Conservation (phyloP, 2,888 invertebrate genomes). For the Gnatocerus cornutus region DNA sequence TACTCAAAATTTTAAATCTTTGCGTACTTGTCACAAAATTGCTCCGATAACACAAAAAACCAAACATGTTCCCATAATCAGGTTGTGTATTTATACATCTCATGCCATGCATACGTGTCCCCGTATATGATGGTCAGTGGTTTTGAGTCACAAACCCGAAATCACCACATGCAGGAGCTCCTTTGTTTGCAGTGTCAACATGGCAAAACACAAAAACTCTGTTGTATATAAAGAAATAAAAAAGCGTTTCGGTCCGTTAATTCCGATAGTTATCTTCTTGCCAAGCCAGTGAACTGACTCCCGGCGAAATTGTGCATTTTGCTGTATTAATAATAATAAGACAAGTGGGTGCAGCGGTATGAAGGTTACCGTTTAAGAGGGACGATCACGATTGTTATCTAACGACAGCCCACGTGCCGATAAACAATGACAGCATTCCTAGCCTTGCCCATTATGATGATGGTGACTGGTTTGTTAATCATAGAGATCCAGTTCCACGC, state of each 20-base stretch:
- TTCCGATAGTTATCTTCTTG: slow-evolving; percentile 22
- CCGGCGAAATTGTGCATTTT: slow-evolving; percentile 39
- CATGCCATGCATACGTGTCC: slow-evolving; percentile 51
- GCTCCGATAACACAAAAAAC: slow-evolving; percentile 21
- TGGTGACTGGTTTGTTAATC: slow-evolving; percentile 28
- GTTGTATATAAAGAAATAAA: slow-evolving; percentile 12
- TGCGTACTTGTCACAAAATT: slow-evolving; percentile 1
- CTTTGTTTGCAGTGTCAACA: slow-evolving; percentile 51
- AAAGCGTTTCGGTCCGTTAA: slow-evolving; percentile 40
- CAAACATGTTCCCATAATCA: slow-evolving; percentile 28
- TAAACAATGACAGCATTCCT: slow-evolving; percentile 49
- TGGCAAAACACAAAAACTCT: slow-evolving; percentile 11
- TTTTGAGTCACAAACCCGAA: slow-evolving; percentile 46
- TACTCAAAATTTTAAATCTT: neutral
- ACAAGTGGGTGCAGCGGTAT: slow-evolving; percentile 42
- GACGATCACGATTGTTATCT: slow-evolving; percentile 47
- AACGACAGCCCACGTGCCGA: slow-evolving; percentile 47
- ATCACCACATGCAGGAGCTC: slow-evolving; percentile 43
- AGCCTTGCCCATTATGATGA: slow-evolving; percentile 41
- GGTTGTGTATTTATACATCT: slow-evolving; percentile 43
- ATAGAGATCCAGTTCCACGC: slow-evolving; percentile 8
- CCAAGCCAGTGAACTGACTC: slow-evolving; percentile 29
- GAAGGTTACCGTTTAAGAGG: slow-evolving; percentile 44
- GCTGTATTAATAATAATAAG: slow-evolving; percentile 19
- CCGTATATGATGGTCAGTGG: slow-evolving; percentile 47